Conservation (phyloP, 2,888 invertebrate species). For the Drosophila borealis region DNA sequence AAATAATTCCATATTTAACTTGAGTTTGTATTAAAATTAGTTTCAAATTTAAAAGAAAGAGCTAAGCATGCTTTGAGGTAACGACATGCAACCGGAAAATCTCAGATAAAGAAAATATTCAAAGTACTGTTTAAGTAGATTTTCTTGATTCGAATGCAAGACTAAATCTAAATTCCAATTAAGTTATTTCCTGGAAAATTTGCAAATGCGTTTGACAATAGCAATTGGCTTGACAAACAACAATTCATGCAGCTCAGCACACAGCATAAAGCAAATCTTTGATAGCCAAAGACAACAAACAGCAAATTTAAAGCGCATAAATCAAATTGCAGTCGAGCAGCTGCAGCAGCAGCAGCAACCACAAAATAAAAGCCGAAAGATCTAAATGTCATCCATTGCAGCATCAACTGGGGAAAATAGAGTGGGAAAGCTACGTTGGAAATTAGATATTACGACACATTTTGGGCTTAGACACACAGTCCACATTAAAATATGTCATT, state of each 20-base stretch:
- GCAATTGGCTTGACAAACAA: conserved; percentile 44
- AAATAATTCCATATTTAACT: too few relatives aligned
- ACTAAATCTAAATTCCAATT: conserved; percentile 10
- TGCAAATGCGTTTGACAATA: conserved; percentile 24
- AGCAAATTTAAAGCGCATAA: conserved; percentile 69
- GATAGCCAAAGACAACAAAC: conserved; percentile 26
- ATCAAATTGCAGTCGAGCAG: conserved; percentile 56
- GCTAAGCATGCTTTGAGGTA: too few relatives aligned
- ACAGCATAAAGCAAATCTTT: conserved; percentile 32
- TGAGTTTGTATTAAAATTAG: too few relatives aligned
- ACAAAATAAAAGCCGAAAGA: conserved; percentile 21
- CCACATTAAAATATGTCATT: conserved; percentile 77
- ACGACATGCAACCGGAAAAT: too few relatives aligned
- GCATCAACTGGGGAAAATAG: neutral
- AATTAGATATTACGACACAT: conserved; percentile 78
- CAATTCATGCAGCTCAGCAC: conserved; percentile 32
- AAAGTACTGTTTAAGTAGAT: neutral
- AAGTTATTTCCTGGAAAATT: conserved; percentile 19
- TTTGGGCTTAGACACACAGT: conserved; percentile 42
- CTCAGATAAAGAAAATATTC: too few relatives aligned
- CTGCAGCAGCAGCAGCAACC: conserved; percentile 10
- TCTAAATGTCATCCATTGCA: conserved; percentile 26
- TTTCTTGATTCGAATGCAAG: neutral
- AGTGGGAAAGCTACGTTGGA: conserved; percentile 35
- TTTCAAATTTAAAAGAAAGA: too few relatives aligned